phyloP scores from a whole-genome alignment of 37 sponge, comb jelly and placozoan genomes.

The Diacarnus erythraeanus region DNA sequence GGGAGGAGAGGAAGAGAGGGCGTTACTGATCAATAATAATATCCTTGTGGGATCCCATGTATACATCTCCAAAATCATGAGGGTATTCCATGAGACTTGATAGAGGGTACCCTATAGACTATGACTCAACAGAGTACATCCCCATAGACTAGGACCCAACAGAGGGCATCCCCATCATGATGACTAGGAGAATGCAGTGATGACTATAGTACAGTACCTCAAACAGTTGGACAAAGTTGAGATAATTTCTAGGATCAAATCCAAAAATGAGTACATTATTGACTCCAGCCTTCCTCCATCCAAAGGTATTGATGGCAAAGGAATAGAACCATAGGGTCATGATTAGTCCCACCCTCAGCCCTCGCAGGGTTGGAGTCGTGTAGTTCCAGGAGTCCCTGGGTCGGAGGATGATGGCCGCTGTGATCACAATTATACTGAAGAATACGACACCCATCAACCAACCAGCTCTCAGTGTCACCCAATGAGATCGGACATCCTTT shows the following conservation, averaged over 20 bases:
- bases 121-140: too few relatives aligned
- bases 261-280: conserved; percentile 94
- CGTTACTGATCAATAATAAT: too few relatives aligned
- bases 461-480: conserved; percentile 34
- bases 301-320: conserved; percentile 80
- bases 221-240: conserved; percentile 73
- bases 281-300: conserved; percentile 81
- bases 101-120: too few relatives aligned
- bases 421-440: conserved; percentile 26
- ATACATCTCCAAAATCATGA: too few relatives aligned
- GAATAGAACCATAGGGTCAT: conserved; percentile 63
- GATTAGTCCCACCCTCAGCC: conserved; percentile 40
- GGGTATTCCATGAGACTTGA: too few relatives aligned
- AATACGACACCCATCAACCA: conserved; percentile 38
- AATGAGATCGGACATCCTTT: conserved; percentile 45
- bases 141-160: too few relatives aligned
- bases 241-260: conserved; percentile 82
- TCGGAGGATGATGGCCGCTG: background rate
- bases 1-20: conserved; percentile 4
- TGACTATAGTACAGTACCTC: conserved; percentile 45
- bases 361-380: conserved; percentile 5
- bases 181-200: too few relatives aligned
- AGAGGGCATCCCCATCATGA: too few relatives aligned
- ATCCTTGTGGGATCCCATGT: too few relatives aligned
- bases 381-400: conserved; percentile 3